Conservation (phyloP, 2,113 vertebrate species). For the Pavo muticus region DNA sequence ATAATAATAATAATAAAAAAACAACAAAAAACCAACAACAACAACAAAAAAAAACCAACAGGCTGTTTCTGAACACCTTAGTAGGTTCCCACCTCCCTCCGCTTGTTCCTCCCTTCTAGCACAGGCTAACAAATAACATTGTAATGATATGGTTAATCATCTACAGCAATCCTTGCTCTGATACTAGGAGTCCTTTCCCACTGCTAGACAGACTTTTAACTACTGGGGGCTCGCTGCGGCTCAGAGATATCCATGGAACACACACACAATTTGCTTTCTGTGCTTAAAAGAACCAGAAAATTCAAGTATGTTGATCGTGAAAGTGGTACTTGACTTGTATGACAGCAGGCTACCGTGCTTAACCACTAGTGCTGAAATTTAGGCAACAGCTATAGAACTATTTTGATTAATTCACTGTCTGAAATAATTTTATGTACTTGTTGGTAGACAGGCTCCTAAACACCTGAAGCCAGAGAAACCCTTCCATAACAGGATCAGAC, state of each 20-base stretch:
- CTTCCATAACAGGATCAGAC: not conserved
- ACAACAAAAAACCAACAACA: too few species aligned
- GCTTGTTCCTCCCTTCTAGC: not conserved
- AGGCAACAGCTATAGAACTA: not conserved
- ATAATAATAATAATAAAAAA: too few species aligned
- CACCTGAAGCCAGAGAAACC: not conserved
- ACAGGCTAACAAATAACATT: slow-evolving; percentile 68
- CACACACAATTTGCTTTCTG: not conserved
- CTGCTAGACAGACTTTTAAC: slow-evolving; percentile 52
- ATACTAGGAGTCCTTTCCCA: not conserved
- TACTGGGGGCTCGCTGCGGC: slow-evolving; percentile 6
- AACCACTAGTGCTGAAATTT: not conserved
- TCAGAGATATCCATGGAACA: not conserved
- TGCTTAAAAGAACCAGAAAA: not conserved
- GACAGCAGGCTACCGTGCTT: not conserved
- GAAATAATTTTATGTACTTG: not conserved
- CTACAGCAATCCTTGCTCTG: slow-evolving; percentile 51
- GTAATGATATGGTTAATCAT: slow-evolving; percentile 81
- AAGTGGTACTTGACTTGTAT: not conserved
- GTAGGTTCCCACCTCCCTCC: not conserved
- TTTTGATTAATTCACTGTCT: not conserved
- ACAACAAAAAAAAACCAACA: not conserved
- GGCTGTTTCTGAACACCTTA: slow-evolving; percentile 16
- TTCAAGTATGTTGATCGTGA: not conserved
- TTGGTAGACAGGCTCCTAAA: not conserved